These are phyloP conservation scores for Arvicanthis niloticus DNA, from an alignment of 2,113 vertebrate genomes.

Conservation along the genomic window DNA sequence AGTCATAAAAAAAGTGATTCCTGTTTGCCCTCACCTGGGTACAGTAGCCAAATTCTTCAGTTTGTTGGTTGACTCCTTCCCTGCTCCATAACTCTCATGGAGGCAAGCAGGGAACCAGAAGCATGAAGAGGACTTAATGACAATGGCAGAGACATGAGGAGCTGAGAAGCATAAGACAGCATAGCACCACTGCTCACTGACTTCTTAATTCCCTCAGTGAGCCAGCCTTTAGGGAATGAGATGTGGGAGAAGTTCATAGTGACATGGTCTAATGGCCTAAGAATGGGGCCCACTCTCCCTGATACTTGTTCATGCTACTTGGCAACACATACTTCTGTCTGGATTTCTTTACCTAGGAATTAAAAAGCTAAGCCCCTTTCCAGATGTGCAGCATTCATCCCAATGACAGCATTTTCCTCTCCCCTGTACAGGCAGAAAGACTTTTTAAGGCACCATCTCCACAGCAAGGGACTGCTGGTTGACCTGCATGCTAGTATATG, in stretches of 20 bases:
- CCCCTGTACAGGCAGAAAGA: background rate
- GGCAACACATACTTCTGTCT: background rate
- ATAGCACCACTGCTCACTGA: background rate
- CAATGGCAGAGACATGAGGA: background rate
- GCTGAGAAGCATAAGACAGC: background rate
- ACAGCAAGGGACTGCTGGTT: background rate
- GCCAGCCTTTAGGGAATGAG: background rate
- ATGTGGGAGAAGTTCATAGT: rapidly evolving
- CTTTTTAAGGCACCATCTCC: background rate
- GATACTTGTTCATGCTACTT: too few species aligned
- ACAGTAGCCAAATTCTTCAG: background rate
- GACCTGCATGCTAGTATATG: background rate
- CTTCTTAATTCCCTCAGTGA: background rate
- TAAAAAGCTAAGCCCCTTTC: background rate
- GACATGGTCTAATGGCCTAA: background rate
- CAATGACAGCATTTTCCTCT: background rate
- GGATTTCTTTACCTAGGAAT: background rate
- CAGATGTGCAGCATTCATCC: too few species aligned
- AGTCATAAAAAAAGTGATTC: background rate
- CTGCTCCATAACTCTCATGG: background rate
- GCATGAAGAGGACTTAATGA: background rate
- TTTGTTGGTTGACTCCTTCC: background rate
- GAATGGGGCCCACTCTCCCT: rapidly evolving
- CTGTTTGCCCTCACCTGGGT: background rate
- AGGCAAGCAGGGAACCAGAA: background rate